A percentile compares a stretch with the other conserved stretches of the same genome.
phyloP scores from a whole-genome alignment of 2,113 vertebrate genomes.

The Cranoglanis bouderius region DNA sequence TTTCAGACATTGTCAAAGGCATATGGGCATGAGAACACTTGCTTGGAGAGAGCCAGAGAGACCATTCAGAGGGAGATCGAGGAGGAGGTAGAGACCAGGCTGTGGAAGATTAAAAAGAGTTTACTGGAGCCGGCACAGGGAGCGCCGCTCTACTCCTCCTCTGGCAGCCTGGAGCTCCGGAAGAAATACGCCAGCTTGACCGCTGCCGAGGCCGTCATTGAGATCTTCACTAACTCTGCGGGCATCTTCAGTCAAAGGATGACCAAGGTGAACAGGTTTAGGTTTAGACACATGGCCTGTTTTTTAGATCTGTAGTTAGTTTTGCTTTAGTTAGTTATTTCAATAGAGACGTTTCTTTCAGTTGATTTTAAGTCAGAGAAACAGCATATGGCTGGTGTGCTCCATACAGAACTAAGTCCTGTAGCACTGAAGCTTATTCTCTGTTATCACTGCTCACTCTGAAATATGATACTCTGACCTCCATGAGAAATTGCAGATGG shows the following conservation, averaged over 20 bases:
- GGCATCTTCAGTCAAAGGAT: slow-evolving; percentile 68
- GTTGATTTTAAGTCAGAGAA: background rate
- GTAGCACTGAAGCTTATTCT: background rate
- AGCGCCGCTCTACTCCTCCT: slow-evolving; percentile 52
- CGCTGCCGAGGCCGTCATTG: slow-evolving; percentile 67
- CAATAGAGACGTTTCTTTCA: background rate
- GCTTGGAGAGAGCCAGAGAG: slow-evolving; percentile 63
- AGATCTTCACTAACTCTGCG: slow-evolving; percentile 66
- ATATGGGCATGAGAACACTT: slow-evolving; percentile 45
- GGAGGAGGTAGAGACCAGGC: slow-evolving; percentile 65
- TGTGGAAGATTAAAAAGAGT: slow-evolving; percentile 72
- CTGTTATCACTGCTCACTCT: background rate
- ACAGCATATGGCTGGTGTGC: background rate
- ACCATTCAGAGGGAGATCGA: slow-evolving; percentile 71
- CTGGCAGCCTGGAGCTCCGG: slow-evolving; percentile 65
- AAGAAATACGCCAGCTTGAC: slow-evolving; percentile 67
- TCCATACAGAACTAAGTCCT: background rate
- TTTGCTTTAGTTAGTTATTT: background rate
- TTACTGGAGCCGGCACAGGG: slow-evolving; percentile 65
- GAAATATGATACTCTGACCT: background rate
- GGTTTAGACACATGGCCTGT: background rate
- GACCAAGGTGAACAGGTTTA: slow-evolving; percentile 63
- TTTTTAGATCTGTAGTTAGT: background rate
- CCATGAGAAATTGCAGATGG: too few species aligned
- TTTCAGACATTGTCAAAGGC: slow-evolving; percentile 67